Base-by-base conservation (phyloP, 2,113 vertebrate species). In the Salvelinus fontinalis region DNA sequence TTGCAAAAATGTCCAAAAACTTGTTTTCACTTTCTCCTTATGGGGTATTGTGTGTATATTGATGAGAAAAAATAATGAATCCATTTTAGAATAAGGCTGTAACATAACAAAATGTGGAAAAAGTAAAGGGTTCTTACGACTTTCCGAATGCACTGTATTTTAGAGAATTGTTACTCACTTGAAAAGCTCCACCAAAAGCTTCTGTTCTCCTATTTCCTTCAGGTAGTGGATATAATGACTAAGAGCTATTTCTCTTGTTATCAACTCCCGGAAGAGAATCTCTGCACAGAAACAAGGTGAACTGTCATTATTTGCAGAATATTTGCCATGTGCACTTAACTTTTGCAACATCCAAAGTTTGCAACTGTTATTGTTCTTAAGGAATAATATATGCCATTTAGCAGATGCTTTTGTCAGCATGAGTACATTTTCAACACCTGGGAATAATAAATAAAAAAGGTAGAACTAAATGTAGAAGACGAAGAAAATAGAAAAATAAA, bases 151-250 rank as follows among this genome's bases (percentile, higher is more conserved):
- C 6, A 34, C 34, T 34, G 6, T 34, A 4, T 54, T 54, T 54
- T 16, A 1, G 3, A 18, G 51, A 16, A 18, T 18, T 18, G 51
- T 54, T 18, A 79, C 86, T 80, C 85, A 98, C 97, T 95, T 96
- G 79, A 96, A 90, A 75, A 99, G 92, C 71, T 99, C 96, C 88
- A 96, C 84, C 79, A 98, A 94, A 16, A 96, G 86, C 75, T 93
- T 95, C 82, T 97, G 95, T 59, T 98, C 95, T 49, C 88, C 92
- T 4, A 77, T 94, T 74, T 99, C 97, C 31, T 89, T 98, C 83
- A 99, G 94, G 78, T 95, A 97, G 86, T 97, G 94, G 85, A 99
- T 93, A 39, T 97, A 92, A 84, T 99, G 97, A 78, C 93, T 92
- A 83, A 99, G 90, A 31, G 97, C 97, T 2, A 95, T 93, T 71